These are phyloP conservation scores for Martes martes DNA, from an alignment of 2,113 vertebrate species.

Conservation along the genomic window DNA sequence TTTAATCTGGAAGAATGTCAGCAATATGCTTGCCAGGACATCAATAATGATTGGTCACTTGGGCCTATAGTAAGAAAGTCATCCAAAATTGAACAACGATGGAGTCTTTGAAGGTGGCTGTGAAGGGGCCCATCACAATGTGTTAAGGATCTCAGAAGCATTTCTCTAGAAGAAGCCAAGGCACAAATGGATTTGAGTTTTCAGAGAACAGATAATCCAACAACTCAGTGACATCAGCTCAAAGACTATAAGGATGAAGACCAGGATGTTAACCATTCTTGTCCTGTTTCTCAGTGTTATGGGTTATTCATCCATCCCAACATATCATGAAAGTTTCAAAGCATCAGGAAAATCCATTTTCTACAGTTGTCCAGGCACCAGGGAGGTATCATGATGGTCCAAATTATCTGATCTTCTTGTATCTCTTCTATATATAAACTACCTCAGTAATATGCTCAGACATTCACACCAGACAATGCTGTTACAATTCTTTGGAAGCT, in stretches of 20 bases:
- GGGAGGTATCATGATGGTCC: not conserved
- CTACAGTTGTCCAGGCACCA: not conserved
- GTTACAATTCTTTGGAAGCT: not conserved
- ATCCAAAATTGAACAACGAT: conserved; percentile 46
- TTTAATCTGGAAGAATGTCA: conserved; percentile 48
- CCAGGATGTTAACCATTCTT: not conserved
- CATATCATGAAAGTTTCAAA: not conserved
- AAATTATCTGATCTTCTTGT: not conserved
- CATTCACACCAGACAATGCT: not conserved
- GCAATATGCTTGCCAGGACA: not conserved
- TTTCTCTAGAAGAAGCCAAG: not conserved
- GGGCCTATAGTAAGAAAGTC: not conserved
- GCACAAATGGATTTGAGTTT: conserved; percentile 22
- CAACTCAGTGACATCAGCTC: not conserved
- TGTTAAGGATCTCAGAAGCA: conserved; percentile 10
- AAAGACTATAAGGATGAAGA: conserved; percentile 6
- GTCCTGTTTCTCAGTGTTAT: not conserved
- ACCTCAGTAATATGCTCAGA: not conserved
- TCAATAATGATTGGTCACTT: not conserved
- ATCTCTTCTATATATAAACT: not conserved
- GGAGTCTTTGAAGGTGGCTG: not conserved
- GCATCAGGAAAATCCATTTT: not conserved
- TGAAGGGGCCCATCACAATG: not conserved
- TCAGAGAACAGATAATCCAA: conserved; percentile 50
- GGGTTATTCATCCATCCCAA: not conserved